Evolutionary conservation across 1,140 invertebrate species (phyloP), one percentile per base, ranked within the genome.

Genomic region (Anthonomus grandis): DNA sequence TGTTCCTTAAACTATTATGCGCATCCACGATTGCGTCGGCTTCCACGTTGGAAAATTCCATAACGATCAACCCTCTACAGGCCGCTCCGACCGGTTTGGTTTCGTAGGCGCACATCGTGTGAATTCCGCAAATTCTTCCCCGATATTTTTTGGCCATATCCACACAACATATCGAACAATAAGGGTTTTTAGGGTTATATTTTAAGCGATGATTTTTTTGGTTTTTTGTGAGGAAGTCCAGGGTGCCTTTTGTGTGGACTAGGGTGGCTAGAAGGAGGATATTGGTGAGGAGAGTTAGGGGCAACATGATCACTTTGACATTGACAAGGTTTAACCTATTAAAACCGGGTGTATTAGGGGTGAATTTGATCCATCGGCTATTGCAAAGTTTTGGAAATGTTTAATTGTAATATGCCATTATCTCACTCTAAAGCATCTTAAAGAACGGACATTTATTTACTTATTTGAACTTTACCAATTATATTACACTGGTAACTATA

Each of bases 1-100:
- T 59, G 53, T 74, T 72, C 12, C 57, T 56, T 27, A 78, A 63
- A 8, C 69, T 60, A 66, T 83, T 83, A 62, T 80, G 78, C 48
- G 69, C 63, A 19, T 76, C 68, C 10, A 72, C 53, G 15, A 74
- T 66, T 3, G 45, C 48, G 17, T 62, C 50, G 42, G 69, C 68
- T 56, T 74, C 72, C 2, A 47, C 37, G 36, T 63, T 31, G 0
- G 64, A 63, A 44, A 74, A 64, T 13, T 49, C 27, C 1, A 70
- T 65, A 1, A 57, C 47, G 5, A 65, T 54, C 6, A 65, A 68
- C 4, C 68, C 69, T 13, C 57, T 59, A 22, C 70, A 70, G 13
- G 60, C 54, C n/a, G 67, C 47, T 4, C 67, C 61, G 4, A 56
- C 38, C 24, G 23, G 9, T 39, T 57, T 39, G 31, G 41, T 18